Base-by-base conservation (phyloP, 2,888 invertebrate genomes). In the Trachelus iudaicus region DNA sequence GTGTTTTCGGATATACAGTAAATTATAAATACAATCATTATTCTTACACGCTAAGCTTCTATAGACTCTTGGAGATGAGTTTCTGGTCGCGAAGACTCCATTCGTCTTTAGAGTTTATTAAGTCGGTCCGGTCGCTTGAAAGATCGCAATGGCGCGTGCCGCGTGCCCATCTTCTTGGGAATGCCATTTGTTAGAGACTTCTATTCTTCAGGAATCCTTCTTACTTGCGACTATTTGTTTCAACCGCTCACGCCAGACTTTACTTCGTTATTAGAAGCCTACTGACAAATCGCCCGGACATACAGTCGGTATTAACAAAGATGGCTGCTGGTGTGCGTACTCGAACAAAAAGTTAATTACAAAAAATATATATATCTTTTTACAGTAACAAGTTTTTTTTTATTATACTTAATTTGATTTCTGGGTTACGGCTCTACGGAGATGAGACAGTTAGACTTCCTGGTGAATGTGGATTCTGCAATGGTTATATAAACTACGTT, bases 81-180 rank as follows among this genome's bases (percentile, higher is more conserved):
- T 69, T 33, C 33, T 30, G 69, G 69, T 33, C 30, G 69, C 69
- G 30, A 69, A 40, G 40, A 15, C n/a, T 77, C 75, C 74, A 82
- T 79, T 74, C 78, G 79, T 81, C 81, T 77, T 80, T 78, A n/a
- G 75, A 80, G 79, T 78, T 81, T 83, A 82, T 83, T 83, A 81
- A 82, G 81, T 81, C 81, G 75, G 80, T 76, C 81, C 81, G 78
- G 77, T 73, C 35, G 71, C 37, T 85, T 89, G 89, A 90, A 84
- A 87, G 86, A 90, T 90, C 86, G 87, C 86, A 83, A 80, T 80
- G 85, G 85, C 83, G 86, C 90, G 90, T 90, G 90, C 87, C 83
- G 82, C 83, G 81, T 81, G 81, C 82, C 82, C 85, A 85, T 80
- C 81, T 83, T 73, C 80, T 82, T 80, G 73, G 82, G 83, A 84